Conservation (phyloP, 2,888 invertebrate species). For the Lepidocyrtinus sp. region DNA sequence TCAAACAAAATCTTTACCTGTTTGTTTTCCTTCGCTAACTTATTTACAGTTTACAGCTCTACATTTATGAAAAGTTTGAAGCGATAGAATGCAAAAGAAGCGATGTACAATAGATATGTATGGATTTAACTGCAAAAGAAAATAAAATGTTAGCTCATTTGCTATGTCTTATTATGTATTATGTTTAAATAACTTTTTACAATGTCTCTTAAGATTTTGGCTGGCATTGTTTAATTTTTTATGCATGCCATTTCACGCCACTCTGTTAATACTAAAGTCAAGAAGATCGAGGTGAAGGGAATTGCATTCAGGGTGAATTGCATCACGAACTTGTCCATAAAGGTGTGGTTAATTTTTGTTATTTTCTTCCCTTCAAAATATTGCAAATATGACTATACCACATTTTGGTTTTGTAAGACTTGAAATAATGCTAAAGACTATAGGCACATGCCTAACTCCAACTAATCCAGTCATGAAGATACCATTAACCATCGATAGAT, state of each 20-base stretch:
- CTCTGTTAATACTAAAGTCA: background rate
- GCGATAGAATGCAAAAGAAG: background rate
- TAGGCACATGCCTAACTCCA: too few species aligned
- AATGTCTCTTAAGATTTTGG: slow-evolving; percentile 4
- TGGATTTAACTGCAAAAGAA: background rate
- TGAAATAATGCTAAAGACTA: too few species aligned
- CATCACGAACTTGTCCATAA: slow-evolving; percentile 49
- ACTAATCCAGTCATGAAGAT: too few species aligned
- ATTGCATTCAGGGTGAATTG: slow-evolving; percentile 55
- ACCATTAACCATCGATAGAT: too few species aligned
- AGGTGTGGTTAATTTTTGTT: slow-evolving; percentile 58
- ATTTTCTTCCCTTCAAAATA: too few species aligned
- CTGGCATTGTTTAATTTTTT: background rate
- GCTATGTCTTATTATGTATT: background rate
- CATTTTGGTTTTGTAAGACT: too few species aligned
- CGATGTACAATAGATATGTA: background rate
- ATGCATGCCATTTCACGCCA: background rate
- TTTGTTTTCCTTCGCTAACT: background rate
- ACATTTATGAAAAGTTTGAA: background rate
- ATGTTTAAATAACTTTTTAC: background rate
- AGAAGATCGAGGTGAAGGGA: slow-evolving; percentile 58
- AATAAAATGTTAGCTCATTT: background rate
- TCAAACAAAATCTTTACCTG: background rate
- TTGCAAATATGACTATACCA: too few species aligned
- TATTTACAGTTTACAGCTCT: background rate